Conservation (phyloP, 2,888 invertebrate species). For the Tiliacea aurago region DNA sequence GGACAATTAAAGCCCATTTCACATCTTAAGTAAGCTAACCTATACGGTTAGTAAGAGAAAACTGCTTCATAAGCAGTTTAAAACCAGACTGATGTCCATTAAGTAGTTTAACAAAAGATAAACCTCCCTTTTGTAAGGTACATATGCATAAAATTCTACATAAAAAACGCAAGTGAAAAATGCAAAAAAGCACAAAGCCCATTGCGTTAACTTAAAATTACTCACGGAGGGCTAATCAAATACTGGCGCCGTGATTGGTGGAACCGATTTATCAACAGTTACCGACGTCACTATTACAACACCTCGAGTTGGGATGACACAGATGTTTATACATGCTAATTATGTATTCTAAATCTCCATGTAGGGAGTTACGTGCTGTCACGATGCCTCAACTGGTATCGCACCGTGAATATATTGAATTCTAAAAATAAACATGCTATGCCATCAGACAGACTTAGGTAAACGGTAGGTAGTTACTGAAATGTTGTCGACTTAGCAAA, state of each 20-base stretch:
- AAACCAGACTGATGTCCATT: too few species aligned
- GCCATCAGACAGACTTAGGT: slow-evolving; percentile 16
- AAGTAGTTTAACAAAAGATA: background rate
- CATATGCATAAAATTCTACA: background rate
- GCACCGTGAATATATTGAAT: slow-evolving; percentile 41
- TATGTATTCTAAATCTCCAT: slow-evolving; percentile 41
- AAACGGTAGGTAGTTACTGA: slow-evolving; percentile 7
- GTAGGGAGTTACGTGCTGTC: slow-evolving; percentile 35
- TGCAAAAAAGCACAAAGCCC: slow-evolving; percentile 2
- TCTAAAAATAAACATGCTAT: slow-evolving; percentile 43
- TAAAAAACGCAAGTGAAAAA: background rate
- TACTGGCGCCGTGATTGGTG: slow-evolving; percentile 56
- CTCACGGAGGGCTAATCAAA: slow-evolving; percentile 57
- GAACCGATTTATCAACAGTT: slow-evolving; percentile 53
- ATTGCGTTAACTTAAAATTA: slow-evolving; percentile 52
- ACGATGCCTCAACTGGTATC: slow-evolving; percentile 35
- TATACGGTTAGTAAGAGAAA: background rate
- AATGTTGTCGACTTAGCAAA: background rate
- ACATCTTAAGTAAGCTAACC: background rate
- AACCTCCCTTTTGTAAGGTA: background rate
- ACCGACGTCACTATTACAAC: slow-evolving; percentile 53
- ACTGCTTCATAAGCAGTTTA: too few species aligned
- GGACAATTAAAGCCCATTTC: background rate
- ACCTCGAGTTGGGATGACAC: slow-evolving; percentile 38
- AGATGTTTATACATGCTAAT: slow-evolving; percentile 45